A percentile compares a stretch with the other conserved stretches of the same genome.
These are phyloP conservation scores for Pediacus dermestoides DNA, from an alignment of 2,888 invertebrate species.

Conservation along the genomic window DNA sequence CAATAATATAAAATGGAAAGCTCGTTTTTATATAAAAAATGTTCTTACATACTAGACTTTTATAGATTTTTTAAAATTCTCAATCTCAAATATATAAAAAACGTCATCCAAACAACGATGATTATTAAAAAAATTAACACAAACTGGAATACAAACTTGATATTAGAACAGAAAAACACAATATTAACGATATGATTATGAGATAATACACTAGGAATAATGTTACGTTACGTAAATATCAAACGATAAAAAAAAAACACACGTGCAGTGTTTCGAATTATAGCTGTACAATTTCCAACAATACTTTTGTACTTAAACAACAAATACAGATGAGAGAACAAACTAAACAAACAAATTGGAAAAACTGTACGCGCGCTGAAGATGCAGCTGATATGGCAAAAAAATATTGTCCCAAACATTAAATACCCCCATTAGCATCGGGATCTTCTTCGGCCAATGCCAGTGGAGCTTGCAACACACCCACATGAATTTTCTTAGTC, in stretches of 20 bases:
- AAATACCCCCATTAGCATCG: conserved; percentile 1
- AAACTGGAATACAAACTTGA: conserved; percentile 15
- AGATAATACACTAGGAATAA: background rate
- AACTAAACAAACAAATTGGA: conserved; percentile 5
- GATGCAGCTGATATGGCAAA: conserved; percentile 3
- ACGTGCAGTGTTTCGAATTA: conserved; percentile 22
- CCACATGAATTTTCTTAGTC: conserved; percentile 45
- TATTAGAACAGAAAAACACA: conserved; percentile 1
- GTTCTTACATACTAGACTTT: no score
- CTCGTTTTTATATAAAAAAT: no score
- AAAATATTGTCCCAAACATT: conserved; percentile 18
- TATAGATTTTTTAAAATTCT: no score
- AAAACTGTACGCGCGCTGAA: conserved; percentile 3
- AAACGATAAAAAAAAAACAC: conserved; percentile 14
- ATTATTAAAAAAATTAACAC: conserved; percentile 14
- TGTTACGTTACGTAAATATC: background rate
- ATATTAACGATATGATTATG: conserved; percentile 12
- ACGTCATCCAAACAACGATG: background rate
- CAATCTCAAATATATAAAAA: background rate
- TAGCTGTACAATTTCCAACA: conserved; percentile 10
- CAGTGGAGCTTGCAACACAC: conserved; percentile 45
- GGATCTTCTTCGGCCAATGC: conserved; percentile 46
- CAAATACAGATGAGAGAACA: conserved; percentile 8
- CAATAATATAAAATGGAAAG: no score
- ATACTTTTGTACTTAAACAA: conserved; percentile 4